A percentile compares a stretch with the other conserved stretches of the same genome.
Conservation (phyloP, 2,797 vertebrate genomes). For the Cheirogaleus major region DNA sequence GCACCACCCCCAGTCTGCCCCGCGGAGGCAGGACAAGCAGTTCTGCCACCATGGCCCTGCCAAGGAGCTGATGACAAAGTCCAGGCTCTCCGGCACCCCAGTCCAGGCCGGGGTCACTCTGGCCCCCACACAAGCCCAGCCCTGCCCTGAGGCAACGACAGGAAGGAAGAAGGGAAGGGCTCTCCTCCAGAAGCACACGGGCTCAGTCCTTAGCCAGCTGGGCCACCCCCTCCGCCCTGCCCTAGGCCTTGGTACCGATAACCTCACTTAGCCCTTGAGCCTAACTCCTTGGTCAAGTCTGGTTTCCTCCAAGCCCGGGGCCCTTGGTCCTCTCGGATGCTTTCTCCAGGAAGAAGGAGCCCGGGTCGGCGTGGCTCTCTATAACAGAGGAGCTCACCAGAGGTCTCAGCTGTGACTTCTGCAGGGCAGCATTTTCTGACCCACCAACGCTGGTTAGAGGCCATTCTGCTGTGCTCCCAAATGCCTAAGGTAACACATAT, state of each 20-base stretch:
- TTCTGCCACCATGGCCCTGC: conserved; percentile 9
- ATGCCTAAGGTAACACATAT: neutral
- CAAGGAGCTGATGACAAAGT: conserved; percentile 52
- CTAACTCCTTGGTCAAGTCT: neutral
- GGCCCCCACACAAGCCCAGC: neutral
- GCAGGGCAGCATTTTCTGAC: neutral
- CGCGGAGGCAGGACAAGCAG: neutral
- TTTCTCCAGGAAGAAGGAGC: neutral
- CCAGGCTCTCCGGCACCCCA: neutral
- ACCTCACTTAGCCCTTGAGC: too few species aligned
- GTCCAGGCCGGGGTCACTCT: conserved; percentile 7
- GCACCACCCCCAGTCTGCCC: neutral
- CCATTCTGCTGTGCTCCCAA: neutral
- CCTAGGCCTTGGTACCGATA: neutral
- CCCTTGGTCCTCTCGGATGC: neutral
- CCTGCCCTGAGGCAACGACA: neutral
- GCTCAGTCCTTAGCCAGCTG: neutral
- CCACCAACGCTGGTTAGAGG: neutral
- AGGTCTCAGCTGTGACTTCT: neutral
- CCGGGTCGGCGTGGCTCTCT: neutral
- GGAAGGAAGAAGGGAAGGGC: neutral
- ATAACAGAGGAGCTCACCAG: neutral
- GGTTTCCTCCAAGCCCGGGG: neutral
- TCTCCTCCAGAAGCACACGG: neutral
- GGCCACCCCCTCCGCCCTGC: neutral